Evolutionary conservation across 2,113 vertebrate genomes (phyloP).

Genomic region (Embiotoca jacksoni): DNA sequence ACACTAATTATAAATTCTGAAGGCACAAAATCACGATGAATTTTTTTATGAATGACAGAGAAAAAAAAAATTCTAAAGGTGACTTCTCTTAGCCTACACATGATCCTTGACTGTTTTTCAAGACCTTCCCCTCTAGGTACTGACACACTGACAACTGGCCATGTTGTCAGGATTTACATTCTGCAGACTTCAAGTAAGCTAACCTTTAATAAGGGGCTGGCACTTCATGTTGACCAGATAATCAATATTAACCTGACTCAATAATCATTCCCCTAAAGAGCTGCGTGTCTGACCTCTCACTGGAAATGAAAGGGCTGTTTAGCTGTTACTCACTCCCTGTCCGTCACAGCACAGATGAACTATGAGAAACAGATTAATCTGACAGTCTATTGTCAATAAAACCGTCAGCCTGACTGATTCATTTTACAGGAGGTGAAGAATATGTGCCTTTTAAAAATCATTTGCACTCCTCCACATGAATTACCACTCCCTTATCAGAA

Average conservation of each 20-base stretch:
- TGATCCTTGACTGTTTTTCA: neutral
- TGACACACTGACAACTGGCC: neutral
- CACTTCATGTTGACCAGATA: slow-evolving; percentile 18
- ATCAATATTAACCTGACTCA: slow-evolving; percentile 17
- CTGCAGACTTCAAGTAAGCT: neutral
- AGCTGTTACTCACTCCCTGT: slow-evolving; percentile 24
- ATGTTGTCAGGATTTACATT: slow-evolving; percentile 18
- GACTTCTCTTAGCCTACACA: neutral
- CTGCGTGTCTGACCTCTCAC: slow-evolving; percentile 14
- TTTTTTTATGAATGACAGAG: too few species aligned
- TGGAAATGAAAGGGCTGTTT: neutral
- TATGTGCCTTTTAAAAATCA: neutral
- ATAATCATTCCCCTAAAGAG: slow-evolving; percentile 38
- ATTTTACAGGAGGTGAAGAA: slow-evolving; percentile 18
- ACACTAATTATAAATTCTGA: too few species aligned
- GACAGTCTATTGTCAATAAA: neutral
- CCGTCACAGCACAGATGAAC: slow-evolving; percentile 23
- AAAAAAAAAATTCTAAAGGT: too few species aligned
- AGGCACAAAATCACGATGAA: too few species aligned
- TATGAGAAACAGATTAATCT: slow-evolving; percentile 9
- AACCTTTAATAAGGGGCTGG: slow-evolving; percentile 16
- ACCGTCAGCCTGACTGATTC: slow-evolving; percentile 13
- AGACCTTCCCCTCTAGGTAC: neutral
- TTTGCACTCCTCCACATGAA: neutral
- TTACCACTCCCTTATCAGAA: too few species aligned